Conservation (phyloP, 2,888 invertebrate species). For the Mesoligia furuncula region DNA sequence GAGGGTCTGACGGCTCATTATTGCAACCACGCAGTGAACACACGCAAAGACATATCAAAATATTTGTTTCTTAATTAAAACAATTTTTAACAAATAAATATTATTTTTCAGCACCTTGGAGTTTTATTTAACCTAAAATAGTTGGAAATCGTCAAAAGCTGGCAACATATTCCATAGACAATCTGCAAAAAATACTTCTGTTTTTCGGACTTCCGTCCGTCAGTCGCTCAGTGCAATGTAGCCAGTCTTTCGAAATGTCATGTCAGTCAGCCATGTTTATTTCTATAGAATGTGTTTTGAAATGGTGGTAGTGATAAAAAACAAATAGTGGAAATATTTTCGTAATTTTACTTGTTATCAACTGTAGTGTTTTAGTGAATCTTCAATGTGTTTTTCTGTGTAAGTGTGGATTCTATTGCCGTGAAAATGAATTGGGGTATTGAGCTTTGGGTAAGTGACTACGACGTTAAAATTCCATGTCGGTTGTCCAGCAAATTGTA, state of each 20-base stretch:
- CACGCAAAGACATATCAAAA: slow-evolving; percentile 84
- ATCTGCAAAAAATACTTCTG: slow-evolving; percentile 33
- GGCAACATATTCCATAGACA: slow-evolving; percentile 72
- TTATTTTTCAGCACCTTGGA: not conserved
- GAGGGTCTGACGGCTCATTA: slow-evolving; percentile 86
- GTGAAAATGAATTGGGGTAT: slow-evolving; percentile 92
- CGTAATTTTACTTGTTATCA: slow-evolving; percentile 73
- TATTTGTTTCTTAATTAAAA: slow-evolving; percentile 77
- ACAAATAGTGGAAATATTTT: slow-evolving; percentile 79
- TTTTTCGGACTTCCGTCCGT: slow-evolving; percentile 62
- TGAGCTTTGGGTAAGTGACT: slow-evolving; percentile 92
- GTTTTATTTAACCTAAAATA: slow-evolving; percentile 34
- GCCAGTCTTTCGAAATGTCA: slow-evolving; percentile 74
- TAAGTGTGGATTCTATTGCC: slow-evolving; percentile 83
- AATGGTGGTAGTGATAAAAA: slow-evolving; percentile 88
- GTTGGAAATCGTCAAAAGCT: slow-evolving; percentile 26
- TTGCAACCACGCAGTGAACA: slow-evolving; percentile 77
- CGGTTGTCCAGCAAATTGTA: slow-evolving; percentile 63
- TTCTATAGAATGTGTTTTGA: slow-evolving; percentile 85
- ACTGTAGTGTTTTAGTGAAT: slow-evolving; percentile 82
- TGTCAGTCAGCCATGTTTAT: slow-evolving; percentile 89
- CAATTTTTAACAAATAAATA: not conserved
- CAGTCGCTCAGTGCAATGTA: slow-evolving; percentile 61
- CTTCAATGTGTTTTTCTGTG: slow-evolving; percentile 88
- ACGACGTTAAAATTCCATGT: slow-evolving; percentile 66